Conservation (phyloP, 2,888 invertebrate genomes). For the Chymomyza fuscimana region DNA sequence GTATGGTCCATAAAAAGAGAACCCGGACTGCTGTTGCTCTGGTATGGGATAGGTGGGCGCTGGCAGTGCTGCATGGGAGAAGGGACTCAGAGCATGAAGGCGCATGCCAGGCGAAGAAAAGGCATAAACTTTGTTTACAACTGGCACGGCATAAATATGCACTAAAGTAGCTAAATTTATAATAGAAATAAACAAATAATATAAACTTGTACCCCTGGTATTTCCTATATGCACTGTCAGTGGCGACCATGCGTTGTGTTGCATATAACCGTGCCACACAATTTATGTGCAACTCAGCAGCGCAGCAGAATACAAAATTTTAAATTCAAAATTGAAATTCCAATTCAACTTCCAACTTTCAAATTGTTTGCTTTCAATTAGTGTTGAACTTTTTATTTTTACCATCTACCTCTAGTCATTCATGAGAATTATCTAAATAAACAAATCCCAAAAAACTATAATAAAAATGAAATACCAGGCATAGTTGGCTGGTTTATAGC, state of each 20-base stretch:
- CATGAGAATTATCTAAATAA: constrained; percentile 65
- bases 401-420: constrained; percentile 38
- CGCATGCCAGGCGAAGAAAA: constrained; percentile 13
- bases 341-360: constrained; percentile 40
- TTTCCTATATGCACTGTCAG: constrained; percentile 27
- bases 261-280: constrained; percentile 48
- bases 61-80: neutral
- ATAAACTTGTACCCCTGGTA: neutral
- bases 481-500: constrained; percentile 9
- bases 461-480: constrained; percentile 50
- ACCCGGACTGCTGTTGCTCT: neutral
- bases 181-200: constrained; percentile 65
- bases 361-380: constrained; percentile 70
- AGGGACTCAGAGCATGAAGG: neutral
- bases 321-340: constrained; percentile 15
- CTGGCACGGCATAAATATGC: constrained; percentile 41
- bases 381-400: constrained; percentile 54
- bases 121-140: constrained; percentile 53
- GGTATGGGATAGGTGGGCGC: too few relatives aligned
- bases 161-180: constrained; percentile 72
- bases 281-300: constrained; percentile 37
- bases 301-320: neutral
- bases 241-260: constrained; percentile 31
- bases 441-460: constrained; percentile 44
- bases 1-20: constrained; percentile 52